These are phyloP conservation scores for Diglossa cyanea DNA, from an alignment of 2,797 vertebrate species.

Conservation along the genomic window DNA sequence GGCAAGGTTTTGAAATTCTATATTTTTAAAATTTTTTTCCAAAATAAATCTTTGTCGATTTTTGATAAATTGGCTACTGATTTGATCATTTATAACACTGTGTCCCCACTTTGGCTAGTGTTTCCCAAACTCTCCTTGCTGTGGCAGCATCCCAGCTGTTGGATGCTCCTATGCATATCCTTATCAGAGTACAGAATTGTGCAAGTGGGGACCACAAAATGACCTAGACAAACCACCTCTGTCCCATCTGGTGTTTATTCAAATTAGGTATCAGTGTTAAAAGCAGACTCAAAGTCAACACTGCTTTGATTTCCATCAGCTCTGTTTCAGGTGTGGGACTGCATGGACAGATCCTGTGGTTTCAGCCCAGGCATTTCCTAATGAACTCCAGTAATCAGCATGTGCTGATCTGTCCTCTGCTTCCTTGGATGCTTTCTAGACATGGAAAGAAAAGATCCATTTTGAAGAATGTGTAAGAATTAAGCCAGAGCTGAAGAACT, in stretches of 20 bases:
- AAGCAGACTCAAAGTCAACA: background rate
- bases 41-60: too few relatives aligned
- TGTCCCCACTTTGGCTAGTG: background rate
- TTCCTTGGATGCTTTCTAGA: background rate
- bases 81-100: too few relatives aligned
- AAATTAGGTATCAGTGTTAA: background rate
- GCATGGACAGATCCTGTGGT: background rate
- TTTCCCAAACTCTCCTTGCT: background rate
- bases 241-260: background rate
- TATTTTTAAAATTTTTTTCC: too few relatives aligned
- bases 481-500: background rate
- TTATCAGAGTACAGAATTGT: background rate
- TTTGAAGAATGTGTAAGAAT: background rate
- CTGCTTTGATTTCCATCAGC: background rate
- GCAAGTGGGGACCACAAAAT: background rate
- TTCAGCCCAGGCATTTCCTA: background rate
- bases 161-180: background rate
- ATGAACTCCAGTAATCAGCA: background rate
- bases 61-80: too few relatives aligned
- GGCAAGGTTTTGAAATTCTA: too few relatives aligned
- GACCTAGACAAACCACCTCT: background rate
- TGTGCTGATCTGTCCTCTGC: rapidly evolving
- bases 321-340: rapidly evolving
- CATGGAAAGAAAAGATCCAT: background rate
- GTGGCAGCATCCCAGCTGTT: background rate